Percentiles rank a stretch among this genome's conserved stretches.
Conservation (phyloP, 2,113 vertebrate genomes). For the Bostrychus sinensis region DNA sequence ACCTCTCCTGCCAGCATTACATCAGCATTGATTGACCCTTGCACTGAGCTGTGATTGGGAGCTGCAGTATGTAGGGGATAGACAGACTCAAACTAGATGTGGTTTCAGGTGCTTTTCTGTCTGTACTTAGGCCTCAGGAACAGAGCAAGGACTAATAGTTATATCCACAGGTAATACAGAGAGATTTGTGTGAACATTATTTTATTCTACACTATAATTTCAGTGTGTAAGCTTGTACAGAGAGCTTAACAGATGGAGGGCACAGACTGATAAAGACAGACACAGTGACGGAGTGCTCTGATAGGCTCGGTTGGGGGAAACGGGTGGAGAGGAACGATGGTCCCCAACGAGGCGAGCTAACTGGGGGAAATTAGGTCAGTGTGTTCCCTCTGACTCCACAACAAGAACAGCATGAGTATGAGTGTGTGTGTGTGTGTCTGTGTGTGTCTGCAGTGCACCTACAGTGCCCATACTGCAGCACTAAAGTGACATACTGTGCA, state of each 20-base stretch:
- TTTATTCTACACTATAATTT: slow-evolving; percentile 34
- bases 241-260: slow-evolving; percentile 61
- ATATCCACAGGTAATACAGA: slow-evolving; percentile 1
- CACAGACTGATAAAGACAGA: slow-evolving; percentile 51
- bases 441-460: slow-evolving; percentile 40
- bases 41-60: slow-evolving; percentile 43
- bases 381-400: slow-evolving; percentile 73
- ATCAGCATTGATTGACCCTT: slow-evolving; percentile 77
- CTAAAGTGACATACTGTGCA: slow-evolving; percentile 24
- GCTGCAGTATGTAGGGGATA: slow-evolving; percentile 42
- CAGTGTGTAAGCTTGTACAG: slow-evolving; percentile 11
- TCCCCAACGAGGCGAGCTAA: slow-evolving; percentile 75
- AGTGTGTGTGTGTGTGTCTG: slow-evolving; percentile 3
- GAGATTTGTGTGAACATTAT: slow-evolving; percentile 20
- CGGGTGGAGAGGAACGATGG: slow-evolving; percentile 70
- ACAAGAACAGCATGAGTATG: slow-evolving; percentile 55
- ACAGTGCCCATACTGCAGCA: slow-evolving; percentile 22
- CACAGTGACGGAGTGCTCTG: slow-evolving; percentile 53
- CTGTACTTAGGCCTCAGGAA: slow-evolving; percentile 14
- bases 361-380: slow-evolving; percentile 80
- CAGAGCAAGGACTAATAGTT: neutral
- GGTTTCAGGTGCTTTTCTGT: slow-evolving; percentile 63
- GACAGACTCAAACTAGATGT: slow-evolving; percentile 55
- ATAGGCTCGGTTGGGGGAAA: slow-evolving; percentile 67
- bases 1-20: slow-evolving; percentile 70